These are phyloP conservation scores for Dendrolimus houi DNA, from an alignment of 2,888 invertebrate species.

Conservation along the genomic window DNA sequence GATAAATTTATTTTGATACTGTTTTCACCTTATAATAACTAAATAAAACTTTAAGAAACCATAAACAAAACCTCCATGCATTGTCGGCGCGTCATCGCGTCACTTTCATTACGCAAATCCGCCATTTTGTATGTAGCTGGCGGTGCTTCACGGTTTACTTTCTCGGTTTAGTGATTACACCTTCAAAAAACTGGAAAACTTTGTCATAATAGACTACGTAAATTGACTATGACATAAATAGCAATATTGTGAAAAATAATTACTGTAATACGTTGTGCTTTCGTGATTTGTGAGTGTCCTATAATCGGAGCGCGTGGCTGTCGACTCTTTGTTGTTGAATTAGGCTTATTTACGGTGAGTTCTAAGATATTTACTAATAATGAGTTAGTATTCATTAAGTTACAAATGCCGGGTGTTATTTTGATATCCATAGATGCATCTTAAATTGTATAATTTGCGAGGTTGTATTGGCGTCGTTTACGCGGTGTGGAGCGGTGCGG, in stretches of 20 bases:
- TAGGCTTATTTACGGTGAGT: conserved; percentile 68
- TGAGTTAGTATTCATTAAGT: conserved; percentile 17
- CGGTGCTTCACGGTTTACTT: conserved; percentile 68
- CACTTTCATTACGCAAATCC: conserved; percentile 74
- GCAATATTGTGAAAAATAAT: conserved; percentile 52
- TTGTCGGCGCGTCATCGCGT: conserved; percentile 70
- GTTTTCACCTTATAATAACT: too few relatives aligned
- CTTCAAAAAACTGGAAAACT: conserved; percentile 62
- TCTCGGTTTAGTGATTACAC: conserved; percentile 63
- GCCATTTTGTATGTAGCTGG: conserved; percentile 77
- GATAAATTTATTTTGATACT: too few relatives aligned
- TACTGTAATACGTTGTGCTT: conserved; percentile 56
- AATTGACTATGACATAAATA: conserved; percentile 44
- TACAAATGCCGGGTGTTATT: conserved; percentile 14
- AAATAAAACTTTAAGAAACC: conserved; percentile 6
- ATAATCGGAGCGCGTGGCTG: conserved; percentile 76
- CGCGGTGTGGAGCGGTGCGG: conserved; percentile 39
- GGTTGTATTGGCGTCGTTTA: conserved; percentile 24
- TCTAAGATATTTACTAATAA: conserved; percentile 28
- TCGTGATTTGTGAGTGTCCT: conserved; percentile 73
- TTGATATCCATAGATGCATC: conserved; percentile 12
- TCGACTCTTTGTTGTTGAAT: conserved; percentile 74
- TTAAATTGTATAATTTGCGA: conserved; percentile 20
- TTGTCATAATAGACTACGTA: conserved; percentile 46
- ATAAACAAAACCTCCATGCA: conserved; percentile 35